These are phyloP conservation scores for Helobdella robusta DNA, from an alignment of 2,888 invertebrate species.

Conservation along the genomic window DNA sequence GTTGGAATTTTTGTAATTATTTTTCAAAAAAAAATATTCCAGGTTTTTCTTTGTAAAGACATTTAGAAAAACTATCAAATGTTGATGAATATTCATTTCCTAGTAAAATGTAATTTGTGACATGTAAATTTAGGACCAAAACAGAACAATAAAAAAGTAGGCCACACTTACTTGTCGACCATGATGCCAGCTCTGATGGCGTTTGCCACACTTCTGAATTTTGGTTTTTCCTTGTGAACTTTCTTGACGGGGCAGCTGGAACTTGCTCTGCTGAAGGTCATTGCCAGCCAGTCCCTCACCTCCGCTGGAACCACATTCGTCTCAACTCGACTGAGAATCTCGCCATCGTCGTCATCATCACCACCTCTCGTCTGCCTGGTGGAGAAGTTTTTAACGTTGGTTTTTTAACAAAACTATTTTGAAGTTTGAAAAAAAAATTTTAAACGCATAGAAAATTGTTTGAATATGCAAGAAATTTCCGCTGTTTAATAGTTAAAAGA, in stretches of 20 bases:
- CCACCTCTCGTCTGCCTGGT: constrained; percentile 10
- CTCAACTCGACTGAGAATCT: constrained; percentile 21
- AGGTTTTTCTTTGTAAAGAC: neutral
- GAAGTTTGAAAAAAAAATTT: too few species aligned
- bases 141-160: too few species aligned
- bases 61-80: neutral
- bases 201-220: constrained; percentile 87
- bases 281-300: constrained; percentile 79
- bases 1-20: neutral
- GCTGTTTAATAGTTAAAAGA: too few species aligned
- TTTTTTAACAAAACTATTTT: too few species aligned
- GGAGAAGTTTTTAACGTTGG: neutral
- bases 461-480: too few species aligned
- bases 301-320: constrained; percentile 26
- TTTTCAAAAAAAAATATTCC: neutral
- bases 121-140: too few species aligned
- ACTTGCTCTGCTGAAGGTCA: constrained; percentile 73
- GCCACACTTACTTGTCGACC: constrained; percentile 27
- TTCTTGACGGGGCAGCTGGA: constrained; percentile 43
- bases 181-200: constrained; percentile 52
- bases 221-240: constrained; percentile 53
- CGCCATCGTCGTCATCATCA: constrained; percentile 23
- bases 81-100: neutral
- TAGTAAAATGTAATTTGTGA: too few species aligned
- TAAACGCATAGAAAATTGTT: too few species aligned